These are phyloP conservation scores for Empidonax alnorum DNA, from an alignment of 2,113 vertebrate species.

Conservation along the genomic window DNA sequence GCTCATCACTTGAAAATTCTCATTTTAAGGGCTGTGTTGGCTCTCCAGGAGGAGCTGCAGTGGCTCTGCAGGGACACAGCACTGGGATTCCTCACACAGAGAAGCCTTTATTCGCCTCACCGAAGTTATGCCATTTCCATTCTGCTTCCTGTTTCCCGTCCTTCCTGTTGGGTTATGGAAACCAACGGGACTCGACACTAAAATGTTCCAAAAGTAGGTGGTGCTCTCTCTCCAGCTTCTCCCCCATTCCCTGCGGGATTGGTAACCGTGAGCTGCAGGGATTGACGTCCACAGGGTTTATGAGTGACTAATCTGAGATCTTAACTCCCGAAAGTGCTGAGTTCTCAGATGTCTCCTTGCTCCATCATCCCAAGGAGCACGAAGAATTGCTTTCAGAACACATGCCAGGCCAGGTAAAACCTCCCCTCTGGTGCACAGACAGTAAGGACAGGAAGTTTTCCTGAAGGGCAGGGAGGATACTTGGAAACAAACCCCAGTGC, in stretches of 20 bases:
- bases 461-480: neutral
- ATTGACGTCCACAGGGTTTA: neutral
- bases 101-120: neutral
- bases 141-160: neutral
- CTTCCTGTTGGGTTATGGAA: neutral
- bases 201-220: neutral
- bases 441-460: neutral
- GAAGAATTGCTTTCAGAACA: neutral
- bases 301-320: neutral
- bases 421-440: neutral
- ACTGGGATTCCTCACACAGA: neutral
- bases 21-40: neutral
- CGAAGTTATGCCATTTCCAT: neutral
- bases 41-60: neutral
- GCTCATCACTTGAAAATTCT: neutral
- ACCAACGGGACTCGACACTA: neutral
- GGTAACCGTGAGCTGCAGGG: neutral
- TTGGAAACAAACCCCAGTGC: neutral
- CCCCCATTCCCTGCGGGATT: neutral
- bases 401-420: neutral
- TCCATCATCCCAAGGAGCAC: neutral
- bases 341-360: neutral
- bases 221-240: constrained; percentile 3
- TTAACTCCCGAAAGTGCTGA: neutral
- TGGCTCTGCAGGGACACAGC: neutral